Evolutionary conservation across 2,888 invertebrate genomes (phyloP), one percentile per base, ranked within the genome.

Genomic region (Lasius platythorax): DNA sequence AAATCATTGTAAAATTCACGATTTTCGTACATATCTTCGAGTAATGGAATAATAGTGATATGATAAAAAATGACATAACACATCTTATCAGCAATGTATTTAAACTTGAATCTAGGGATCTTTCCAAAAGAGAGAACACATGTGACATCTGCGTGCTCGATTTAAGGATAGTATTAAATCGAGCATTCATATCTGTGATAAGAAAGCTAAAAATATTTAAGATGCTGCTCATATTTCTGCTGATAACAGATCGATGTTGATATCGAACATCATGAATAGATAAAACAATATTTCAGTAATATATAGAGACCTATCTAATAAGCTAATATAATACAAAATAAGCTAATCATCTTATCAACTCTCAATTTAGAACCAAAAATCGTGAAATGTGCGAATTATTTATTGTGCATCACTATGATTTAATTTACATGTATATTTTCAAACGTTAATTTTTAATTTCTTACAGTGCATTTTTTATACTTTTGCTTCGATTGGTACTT

Each of bases 121-220:
- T 53, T 8, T n/a, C 8, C 8, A 33, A 46, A 23, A 46, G 15
- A 43, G 12, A 3, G 9, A 58, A 73, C 61, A 73, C 61, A 73
- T 18, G 58, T 61, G 33, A 74, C 33, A 61, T 28, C 9, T 61
- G 33, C 79, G 18, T 81, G 61, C 8, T 33, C 23, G 3, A 3
- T 73, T 61, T 73, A 81, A 72, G 53, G 23, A 72, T 23, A 73
- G 8, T 1, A 28, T 37, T 73, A 33, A 79, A 73, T 61, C 43
- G 30, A 56, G 15, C 33, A 8, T 53, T 56, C 37, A 15, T 72
- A 61, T 33, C 61, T 61, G 23, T 33, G 75, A 74, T 81, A 56
- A 73, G 58, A 37, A 61, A 63, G 58, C 28, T 18, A 23, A 61
- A 73, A 79, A 61, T 11, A 68, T 58, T 33, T 23, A 6, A 40